Conservation (phyloP, 2,113 vertebrate genomes). For the Solea senegalensis region DNA sequence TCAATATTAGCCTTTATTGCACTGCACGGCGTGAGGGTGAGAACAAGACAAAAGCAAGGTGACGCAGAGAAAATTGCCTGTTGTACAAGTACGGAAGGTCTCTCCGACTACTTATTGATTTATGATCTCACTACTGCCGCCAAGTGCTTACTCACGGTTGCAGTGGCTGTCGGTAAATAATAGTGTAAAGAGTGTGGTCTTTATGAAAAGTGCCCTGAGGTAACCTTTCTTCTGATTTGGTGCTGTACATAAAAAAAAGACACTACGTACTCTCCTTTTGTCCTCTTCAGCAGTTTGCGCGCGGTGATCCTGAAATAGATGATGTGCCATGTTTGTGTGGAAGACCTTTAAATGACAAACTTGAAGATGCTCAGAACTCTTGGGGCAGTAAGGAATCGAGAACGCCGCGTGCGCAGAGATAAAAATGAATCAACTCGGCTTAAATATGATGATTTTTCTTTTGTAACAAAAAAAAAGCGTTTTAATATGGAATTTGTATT, state of each 20-base stretch:
- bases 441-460: slow-evolving; percentile 19
- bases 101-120: not conserved
- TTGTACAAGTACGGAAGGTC: not conserved
- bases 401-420: slow-evolving; percentile 2
- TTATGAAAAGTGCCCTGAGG: not conserved
- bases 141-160: not conserved
- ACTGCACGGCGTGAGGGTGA: too few species aligned
- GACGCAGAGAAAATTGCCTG: not conserved
- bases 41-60: not conserved
- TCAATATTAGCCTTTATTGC: too few species aligned
- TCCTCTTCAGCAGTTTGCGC: slow-evolving; percentile 3
- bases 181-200: not conserved
- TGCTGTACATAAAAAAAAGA: not conserved
- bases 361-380: not conserved
- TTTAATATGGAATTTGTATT: slow-evolving; percentile 57
- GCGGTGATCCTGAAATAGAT: slow-evolving; percentile 15
- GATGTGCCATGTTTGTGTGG: slow-evolving; percentile 11
- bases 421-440: slow-evolving; percentile 45
- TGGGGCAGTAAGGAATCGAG: slow-evolving; percentile 1
- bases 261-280: slow-evolving; percentile 12
- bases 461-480: slow-evolving; percentile 6
- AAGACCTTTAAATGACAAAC: slow-evolving; percentile 6
- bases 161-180: not conserved
- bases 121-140: not conserved
- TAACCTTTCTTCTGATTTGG: not conserved